Base-by-base conservation (phyloP, 2,113 vertebrate species). In the Lasiurus cinereus region DNA sequence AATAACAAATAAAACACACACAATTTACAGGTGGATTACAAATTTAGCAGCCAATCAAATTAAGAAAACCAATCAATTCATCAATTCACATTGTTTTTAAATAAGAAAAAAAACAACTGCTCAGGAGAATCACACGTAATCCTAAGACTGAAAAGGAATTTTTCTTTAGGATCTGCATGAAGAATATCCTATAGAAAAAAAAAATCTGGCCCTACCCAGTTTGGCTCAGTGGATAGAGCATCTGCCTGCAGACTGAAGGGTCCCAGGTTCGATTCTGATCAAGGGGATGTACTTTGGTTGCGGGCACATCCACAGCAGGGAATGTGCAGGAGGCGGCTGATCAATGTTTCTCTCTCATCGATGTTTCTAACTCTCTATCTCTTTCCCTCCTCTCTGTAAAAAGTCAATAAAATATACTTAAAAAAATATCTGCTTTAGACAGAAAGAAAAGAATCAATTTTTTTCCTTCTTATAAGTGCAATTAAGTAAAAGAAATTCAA, bases 401-500 rank as follows among this genome's bases (percentile, higher is more conserved):
- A 39, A 39, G 39, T 39, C 39, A 39, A 39, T 39, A 39, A 39
- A 39, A 39, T 39, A 39, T 39, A 39, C 39, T 39, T 39, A 39
- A 39, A 39, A 39, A 93, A 72, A 59, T 7, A 86, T 12, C 64
- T 82, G 27, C 33, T 85, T 54, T 39, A 74, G 16, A 59, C 7
- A 92, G 43, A 77, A 89, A 82, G 15, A 27, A 66, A 56, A 85
- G 6, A 77, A 86, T 73, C 9, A 93, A 56, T 8, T 72, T 27
- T 39, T 24, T 66, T 66, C 64, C 43, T 88, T 85, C 66, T 93
- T 91, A 90, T 8, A 93, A 69, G 39, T 59, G 6, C 3, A 69
- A 83, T 69, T 59, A 95, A 93, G 93, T 29, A 24, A 59, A 89
- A 90, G 36, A 83, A 94, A 77, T 83, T 77, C 36, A 90, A 33